Base-by-base conservation (phyloP, 2,113 vertebrate genomes). In the Mesocricetus auratus region DNA sequence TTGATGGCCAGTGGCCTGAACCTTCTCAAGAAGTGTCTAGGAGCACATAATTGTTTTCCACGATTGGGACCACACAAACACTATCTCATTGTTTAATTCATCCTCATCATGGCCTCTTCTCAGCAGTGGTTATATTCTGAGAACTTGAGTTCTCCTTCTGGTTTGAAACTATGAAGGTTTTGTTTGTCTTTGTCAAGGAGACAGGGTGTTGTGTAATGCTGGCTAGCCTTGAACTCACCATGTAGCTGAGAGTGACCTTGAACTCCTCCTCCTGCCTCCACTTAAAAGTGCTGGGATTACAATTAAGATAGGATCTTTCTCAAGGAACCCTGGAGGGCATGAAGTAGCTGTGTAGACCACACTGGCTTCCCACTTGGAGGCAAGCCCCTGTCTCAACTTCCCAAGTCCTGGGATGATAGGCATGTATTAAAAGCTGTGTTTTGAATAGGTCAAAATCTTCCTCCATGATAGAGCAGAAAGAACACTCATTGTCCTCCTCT, bases 1-100 rank as follows among this genome's bases (percentile, higher is more conserved):
- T n/a, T 22, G 50, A 82, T 58, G 92, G 74, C 81, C 77, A 91
- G 93, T 90, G 89, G 87, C 92, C 83, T 19, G 45, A 96, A 90
- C 66, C 62, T 93, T 83, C 71, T 78, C 12, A 58, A 73, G 86
- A 78, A 15, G 82, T 39, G 33, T 89, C 92, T 94, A 92, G 81
- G 62, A 79, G 87, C 91, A 93, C 89, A 39, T 93, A 89, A 94
- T 94, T 87, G 74, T 96, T 96, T 97, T 92, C 91, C 95, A 62
- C 90, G 16, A 92, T 85, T n/a, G 12, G 92, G 73, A 92, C 79
- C 82, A 92, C 53, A 90, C 53, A 93, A 95, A 97, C 77, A 82
- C 77, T 53, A 83, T 73, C 74, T 86, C 86, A 45, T 77, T 94
- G 81, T 89, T 81, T 78, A 77, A 39, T 89, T 71, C 39, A 16